Evolutionary conservation across 2,113 vertebrate species (phyloP).

Genomic region (Symphodus melops): DNA sequence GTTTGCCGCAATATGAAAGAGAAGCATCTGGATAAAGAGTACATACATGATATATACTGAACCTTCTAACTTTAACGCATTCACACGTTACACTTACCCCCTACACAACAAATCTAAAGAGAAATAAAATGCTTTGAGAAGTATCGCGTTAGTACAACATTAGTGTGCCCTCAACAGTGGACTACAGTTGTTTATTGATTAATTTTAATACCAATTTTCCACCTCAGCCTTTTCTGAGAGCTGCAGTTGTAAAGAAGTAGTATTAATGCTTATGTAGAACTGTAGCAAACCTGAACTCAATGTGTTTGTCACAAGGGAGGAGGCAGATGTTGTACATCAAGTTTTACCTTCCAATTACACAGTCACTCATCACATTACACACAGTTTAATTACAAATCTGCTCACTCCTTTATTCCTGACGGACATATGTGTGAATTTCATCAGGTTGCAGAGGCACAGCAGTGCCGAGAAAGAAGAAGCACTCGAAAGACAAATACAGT

Average conservation of each 20-base stretch:
- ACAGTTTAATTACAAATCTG: constrained; percentile 29
- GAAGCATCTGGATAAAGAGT: neutral
- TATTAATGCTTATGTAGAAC: neutral
- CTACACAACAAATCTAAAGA: too few relatives aligned
- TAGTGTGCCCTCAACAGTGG: too few relatives aligned
- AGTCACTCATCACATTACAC: constrained; percentile 3
- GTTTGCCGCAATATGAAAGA: neutral
- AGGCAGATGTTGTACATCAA: neutral
- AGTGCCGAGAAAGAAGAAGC: neutral
- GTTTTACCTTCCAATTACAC: constrained; percentile 4
- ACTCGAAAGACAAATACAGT: neutral
- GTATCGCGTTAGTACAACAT: too few relatives aligned
- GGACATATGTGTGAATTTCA: neutral
- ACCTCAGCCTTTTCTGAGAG: too few relatives aligned
- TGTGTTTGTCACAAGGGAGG: neutral
- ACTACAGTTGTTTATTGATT: too few relatives aligned
- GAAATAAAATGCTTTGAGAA: too few relatives aligned
- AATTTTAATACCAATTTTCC: neutral
- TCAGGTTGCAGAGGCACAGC: constrained; percentile 4
- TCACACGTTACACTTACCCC: neutral
- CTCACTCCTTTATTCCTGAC: neutral
- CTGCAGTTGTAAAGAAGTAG: neutral
- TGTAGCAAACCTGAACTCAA: neutral
- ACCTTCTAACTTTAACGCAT: neutral
- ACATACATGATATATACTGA: neutral